Percentiles rank a stretch among this genome's conserved stretches.
phyloP scores from a whole-genome alignment of 2,113 vertebrate genomes.

The Gymnarchus niloticus region DNA sequence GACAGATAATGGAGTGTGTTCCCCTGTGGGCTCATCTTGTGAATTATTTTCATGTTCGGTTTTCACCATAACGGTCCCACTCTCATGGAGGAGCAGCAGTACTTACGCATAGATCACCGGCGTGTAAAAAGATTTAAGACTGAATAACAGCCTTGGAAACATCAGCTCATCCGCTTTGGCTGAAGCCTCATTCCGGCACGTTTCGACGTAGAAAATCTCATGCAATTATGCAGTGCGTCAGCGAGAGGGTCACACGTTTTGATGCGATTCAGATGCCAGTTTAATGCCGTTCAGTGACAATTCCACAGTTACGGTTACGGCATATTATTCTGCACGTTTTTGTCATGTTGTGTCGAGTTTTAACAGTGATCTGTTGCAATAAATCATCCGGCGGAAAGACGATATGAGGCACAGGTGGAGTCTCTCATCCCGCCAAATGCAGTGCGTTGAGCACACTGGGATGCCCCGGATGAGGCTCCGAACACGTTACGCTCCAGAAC shows the following conservation, averaged over 20 bases:
- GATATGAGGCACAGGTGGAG: too few species aligned
- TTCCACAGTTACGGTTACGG: too few species aligned
- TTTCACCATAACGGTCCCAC: not conserved
- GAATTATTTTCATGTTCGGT: not conserved
- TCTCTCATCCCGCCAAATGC: too few species aligned
- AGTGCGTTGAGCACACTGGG: not conserved
- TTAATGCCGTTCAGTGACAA: not conserved
- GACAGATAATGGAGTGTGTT: not conserved
- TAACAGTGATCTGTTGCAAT: too few species aligned
- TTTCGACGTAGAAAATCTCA: too few species aligned
- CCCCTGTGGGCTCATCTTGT: not conserved
- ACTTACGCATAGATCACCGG: not conserved
- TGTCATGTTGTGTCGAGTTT: too few species aligned
- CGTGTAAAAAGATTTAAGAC: not conserved
- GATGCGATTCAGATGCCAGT: not conserved
- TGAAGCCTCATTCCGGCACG: not conserved
- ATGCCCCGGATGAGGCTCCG: not conserved
- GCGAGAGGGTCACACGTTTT: too few species aligned
- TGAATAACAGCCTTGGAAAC: not conserved
- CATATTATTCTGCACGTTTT: too few species aligned
- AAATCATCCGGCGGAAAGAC: too few species aligned
- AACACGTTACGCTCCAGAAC: too few species aligned
- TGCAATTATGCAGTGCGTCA: too few species aligned
- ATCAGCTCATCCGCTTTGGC: slow-evolving; percentile 9
- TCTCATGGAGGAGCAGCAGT: not conserved